Base-by-base conservation (phyloP, 53 echinoderm and acorn worm species). In the Hippasteria phrygiana region DNA sequence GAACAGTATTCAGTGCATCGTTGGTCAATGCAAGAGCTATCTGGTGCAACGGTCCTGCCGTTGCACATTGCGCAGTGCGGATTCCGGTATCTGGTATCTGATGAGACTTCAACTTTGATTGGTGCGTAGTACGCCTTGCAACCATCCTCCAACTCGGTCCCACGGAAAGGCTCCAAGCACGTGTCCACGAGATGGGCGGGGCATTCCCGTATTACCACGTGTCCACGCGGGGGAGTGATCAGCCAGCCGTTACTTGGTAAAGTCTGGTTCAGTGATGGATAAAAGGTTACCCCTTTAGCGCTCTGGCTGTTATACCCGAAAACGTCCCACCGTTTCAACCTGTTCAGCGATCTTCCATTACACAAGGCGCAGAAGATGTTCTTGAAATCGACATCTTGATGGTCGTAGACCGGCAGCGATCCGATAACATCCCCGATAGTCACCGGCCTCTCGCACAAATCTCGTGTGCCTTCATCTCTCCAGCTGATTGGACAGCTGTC, bases 61-160 rank as follows among this genome's bases (percentile, higher is more conserved):
- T 91, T 87, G 46, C 91, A 91, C 65, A 91, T 38, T 47, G 91
- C 91, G 77, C 91, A 91, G 77, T 91, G 87, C 1, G 91, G 91
- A 46, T 91, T 91, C 18, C 87, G 75, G 43, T 91, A 91, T 36
- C 75, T 18, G 14, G 26, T 36, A 42, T 54, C 24, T 1, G 14
- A 48, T 14, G 48, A 48, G 8, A 48, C 1, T n/a, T 62, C 62
- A 9, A 59, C 27, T 43, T 48, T 88, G 20, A 88, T 46, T 1
- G 88, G 88, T n/a, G 88, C 88, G 59, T 76, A 88, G 26, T 89
- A 78, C 37, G 78, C 78, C 16, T 18, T 16, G 50, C 79, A 80
- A 5, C 63, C 79, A 5, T 7, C 53, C 47, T 79, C 71, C 12
- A 70, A 14, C 41, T 37, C 22, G 53, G 37, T 71, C 18, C 53